Conservation (phyloP, 2,888 invertebrate genomes). For the Eurytoma californica region DNA sequence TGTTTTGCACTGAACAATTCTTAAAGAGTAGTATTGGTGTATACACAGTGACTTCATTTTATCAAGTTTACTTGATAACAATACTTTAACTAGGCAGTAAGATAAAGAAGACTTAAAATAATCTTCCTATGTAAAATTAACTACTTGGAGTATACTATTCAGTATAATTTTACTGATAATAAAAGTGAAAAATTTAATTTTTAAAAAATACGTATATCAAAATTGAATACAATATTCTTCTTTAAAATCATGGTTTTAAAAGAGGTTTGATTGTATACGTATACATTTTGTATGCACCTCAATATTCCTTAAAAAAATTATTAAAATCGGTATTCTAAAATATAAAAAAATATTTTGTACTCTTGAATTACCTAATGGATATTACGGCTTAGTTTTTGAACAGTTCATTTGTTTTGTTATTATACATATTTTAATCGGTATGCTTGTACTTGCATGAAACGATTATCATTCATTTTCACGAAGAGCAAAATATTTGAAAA, state of each 20-base stretch:
- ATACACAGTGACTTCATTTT: constrained; percentile 16
- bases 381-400: constrained; percentile 16
- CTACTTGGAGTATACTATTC: no score
- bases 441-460: constrained; percentile 15
- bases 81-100: not conserved
- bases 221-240: constrained; percentile 20
- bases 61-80: constrained; percentile 22
- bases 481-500: not conserved
- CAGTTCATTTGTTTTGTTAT: constrained; percentile 14
- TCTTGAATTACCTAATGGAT: constrained; percentile 46
- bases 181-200: no score
- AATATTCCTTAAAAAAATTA: constrained; percentile 16
- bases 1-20: not conserved
- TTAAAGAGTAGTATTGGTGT: not conserved
- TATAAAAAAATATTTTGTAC: constrained; percentile 42
- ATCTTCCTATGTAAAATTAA: no score
- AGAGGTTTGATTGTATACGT: not conserved
- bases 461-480: not conserved
- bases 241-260: constrained; percentile 7
- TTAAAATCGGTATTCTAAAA: not conserved
- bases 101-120: no score
- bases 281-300: constrained; percentile 25
- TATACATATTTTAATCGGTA: not conserved
- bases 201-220: no score
- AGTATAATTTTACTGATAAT: no score